phyloP scores from a whole-genome alignment of 2,888 invertebrate species.

The Nasonia oneida region DNA sequence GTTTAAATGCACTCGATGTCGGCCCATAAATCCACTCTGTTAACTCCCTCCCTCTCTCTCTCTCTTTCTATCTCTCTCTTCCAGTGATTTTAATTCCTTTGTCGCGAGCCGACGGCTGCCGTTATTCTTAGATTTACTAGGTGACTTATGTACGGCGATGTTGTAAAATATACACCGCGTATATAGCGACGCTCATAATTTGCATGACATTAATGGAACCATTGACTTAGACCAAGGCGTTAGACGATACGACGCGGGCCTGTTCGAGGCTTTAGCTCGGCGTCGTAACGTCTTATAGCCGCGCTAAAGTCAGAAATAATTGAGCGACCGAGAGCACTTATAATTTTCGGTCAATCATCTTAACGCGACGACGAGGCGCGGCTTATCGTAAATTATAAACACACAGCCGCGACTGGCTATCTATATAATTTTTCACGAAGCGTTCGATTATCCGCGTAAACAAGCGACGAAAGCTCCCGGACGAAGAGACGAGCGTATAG shows the following conservation, averaged over 20 bases:
- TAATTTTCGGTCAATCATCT: slow-evolving; percentile 44
- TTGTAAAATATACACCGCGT: slow-evolving; percentile 12
- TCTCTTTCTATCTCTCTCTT: no score
- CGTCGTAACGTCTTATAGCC: slow-evolving; percentile 17
- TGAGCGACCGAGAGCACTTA: slow-evolving; percentile 35
- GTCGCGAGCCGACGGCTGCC: slow-evolving; percentile 3
- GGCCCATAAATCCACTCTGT: neutral
- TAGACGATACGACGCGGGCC: slow-evolving; percentile 40
- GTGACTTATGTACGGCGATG: neutral
- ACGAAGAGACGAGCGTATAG: neutral
- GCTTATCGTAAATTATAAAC: slow-evolving; percentile 34
- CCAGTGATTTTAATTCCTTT: neutral
- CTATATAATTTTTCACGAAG: neutral
- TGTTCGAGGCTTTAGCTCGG: slow-evolving; percentile 39
- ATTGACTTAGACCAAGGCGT: slow-evolving; percentile 47
- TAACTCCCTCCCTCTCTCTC: neutral
- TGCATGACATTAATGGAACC: slow-evolving; percentile 48
- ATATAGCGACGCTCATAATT: slow-evolving; percentile 37
- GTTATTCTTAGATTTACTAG: slow-evolving; percentile 9
- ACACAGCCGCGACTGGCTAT: neutral
- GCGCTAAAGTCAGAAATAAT: slow-evolving; percentile 43
- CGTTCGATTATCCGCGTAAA: neutral
- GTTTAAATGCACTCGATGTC: slow-evolving; percentile 14
- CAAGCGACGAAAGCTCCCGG: no score
- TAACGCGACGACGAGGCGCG: slow-evolving; percentile 33